phyloP scores from a whole-genome alignment of 2,888 invertebrate species.

The Eutolmus rufibarbis region DNA sequence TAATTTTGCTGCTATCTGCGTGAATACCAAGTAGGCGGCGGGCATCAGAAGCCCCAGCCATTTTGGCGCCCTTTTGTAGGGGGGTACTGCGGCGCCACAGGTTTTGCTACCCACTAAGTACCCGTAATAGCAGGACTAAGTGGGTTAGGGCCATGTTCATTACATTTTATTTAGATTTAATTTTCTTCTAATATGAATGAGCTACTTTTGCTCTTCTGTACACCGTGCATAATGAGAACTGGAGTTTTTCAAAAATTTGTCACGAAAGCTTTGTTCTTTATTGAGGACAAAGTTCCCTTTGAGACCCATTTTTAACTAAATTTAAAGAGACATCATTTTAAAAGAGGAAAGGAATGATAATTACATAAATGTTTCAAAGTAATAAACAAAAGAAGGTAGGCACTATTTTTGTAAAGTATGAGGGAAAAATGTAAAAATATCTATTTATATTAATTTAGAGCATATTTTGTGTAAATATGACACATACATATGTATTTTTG shows the following conservation, averaged over 20 bases:
- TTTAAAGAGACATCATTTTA: neutral
- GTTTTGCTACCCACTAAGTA: conserved; percentile 30
- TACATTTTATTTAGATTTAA: conserved; percentile 32
- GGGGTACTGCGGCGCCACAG: neutral
- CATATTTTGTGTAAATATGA: no score
- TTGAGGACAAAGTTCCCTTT: neutral
- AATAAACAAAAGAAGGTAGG: no score
- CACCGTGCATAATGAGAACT: neutral
- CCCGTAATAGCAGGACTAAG: conserved; percentile 12
- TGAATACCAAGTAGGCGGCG: conserved; percentile 42
- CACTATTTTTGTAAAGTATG: no score
- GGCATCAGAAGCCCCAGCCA: neutral
- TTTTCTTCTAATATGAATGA: conserved; percentile 20
- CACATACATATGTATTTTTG: no score
- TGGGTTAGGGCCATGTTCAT: conserved; percentile 1
- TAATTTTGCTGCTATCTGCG: conserved; percentile 42
- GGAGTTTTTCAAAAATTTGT: neutral
- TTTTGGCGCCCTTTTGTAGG: neutral
- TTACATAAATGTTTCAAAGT: no score
- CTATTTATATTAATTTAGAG: no score
- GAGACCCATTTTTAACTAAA: neutral
- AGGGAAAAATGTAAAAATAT: no score
- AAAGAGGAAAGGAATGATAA: neutral
- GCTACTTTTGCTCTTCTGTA: neutral
- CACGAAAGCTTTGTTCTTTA: neutral